A percentile compares a stretch with the other conserved stretches of the same genome.
phyloP scores from a whole-genome alignment of 2,113 vertebrate species.

The Mastomys natalensis region DNA sequence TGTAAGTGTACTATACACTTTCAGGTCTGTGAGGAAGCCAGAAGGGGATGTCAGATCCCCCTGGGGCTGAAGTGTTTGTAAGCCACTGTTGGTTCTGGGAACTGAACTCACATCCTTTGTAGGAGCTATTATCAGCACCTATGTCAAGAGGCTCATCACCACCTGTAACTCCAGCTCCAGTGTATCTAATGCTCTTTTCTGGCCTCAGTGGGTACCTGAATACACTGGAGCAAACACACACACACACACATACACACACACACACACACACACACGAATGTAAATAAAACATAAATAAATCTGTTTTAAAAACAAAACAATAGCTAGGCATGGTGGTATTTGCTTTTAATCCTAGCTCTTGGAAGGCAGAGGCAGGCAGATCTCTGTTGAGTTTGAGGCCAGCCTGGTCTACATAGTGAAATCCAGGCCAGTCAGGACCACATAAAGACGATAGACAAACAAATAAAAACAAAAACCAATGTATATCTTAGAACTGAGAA shows the following conservation, averaged over 20 bases:
- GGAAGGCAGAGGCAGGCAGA: neutral
- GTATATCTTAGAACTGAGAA: neutral
- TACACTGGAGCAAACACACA: too few relatives aligned
- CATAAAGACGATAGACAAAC: neutral
- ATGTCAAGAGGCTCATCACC: neutral
- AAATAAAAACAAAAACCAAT: neutral
- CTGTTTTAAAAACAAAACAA: constrained; percentile 4
- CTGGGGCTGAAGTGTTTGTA: neutral
- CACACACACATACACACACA: neutral
- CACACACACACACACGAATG: too few relatives aligned
- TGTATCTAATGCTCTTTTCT: too few relatives aligned
- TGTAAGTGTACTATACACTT: neutral
- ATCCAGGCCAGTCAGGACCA: neutral
- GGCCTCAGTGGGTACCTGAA: neutral
- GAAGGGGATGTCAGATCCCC: neutral
- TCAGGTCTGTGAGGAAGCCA: too few relatives aligned
- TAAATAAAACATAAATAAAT: neutral
- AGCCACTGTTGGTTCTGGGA: neutral
- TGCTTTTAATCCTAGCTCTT: neutral
- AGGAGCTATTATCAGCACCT: neutral
- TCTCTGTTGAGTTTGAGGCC: neutral
- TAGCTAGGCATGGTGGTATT: neutral
- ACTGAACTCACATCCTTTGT: neutral
- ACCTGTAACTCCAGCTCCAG: neutral
- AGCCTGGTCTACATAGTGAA: neutral